Evolutionary conservation across 2,113 vertebrate species (phyloP).

Genomic region (Otolemur garnettii): DNA sequence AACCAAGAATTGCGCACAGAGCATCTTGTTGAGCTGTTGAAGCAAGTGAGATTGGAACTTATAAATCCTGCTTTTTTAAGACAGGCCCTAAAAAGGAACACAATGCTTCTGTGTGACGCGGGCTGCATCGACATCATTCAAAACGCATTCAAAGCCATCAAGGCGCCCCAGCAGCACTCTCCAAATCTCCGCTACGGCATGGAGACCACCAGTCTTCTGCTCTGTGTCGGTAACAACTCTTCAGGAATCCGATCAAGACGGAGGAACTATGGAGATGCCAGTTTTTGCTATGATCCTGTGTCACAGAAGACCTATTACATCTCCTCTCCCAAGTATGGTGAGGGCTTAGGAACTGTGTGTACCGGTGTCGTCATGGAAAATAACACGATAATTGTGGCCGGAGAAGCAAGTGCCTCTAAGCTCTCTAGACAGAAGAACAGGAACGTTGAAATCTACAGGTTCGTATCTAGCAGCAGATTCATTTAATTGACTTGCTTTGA

Average conservation of each 20-base stretch:
- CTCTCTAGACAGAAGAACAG: conserved; percentile 93
- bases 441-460: conserved; percentile 96
- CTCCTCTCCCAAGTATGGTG: conserved; percentile 95
- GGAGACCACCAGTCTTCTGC: conserved; percentile 96
- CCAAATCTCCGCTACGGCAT: conserved; percentile 95
- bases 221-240: conserved; percentile 95
- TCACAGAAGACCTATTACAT: conserved; percentile 94
- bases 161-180: conserved; percentile 87
- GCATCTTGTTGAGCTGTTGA: conserved; percentile 93
- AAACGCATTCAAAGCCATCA: conserved; percentile 86
- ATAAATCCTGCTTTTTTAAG: conserved; percentile 92
- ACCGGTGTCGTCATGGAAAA: conserved; percentile 94
- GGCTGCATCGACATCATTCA: conserved; percentile 90
- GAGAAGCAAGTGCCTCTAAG: conserved; percentile 92
- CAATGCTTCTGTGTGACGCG: conserved; percentile 90
- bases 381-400: conserved; percentile 95
- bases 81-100: conserved; percentile 93
- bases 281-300: conserved; percentile 94
- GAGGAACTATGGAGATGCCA: conserved; percentile 93
- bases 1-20: conserved; percentile 83
- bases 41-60: conserved; percentile 93
- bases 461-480: conserved; percentile 74
- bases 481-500: not conserved
- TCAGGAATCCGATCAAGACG: conserved; percentile 94
- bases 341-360: conserved; percentile 93